These are phyloP conservation scores for Eurystomus gularis DNA, from an alignment of 2,113 vertebrate species.

Conservation along the genomic window DNA sequence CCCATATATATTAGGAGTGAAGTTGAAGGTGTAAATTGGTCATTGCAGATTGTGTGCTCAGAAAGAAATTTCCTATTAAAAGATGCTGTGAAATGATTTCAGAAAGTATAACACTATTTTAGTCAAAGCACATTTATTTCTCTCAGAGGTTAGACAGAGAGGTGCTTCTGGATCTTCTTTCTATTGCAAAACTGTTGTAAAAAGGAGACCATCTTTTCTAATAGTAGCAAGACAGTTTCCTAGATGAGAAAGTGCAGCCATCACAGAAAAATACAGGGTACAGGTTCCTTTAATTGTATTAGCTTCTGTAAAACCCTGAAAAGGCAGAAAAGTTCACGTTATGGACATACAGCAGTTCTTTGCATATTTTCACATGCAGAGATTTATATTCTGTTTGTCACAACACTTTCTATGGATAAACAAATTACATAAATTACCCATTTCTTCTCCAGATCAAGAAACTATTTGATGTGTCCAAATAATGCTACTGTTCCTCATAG, in stretches of 20 bases:
- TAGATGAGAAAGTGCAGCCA: neutral
- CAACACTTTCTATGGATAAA: neutral
- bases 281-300: neutral
- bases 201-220: neutral
- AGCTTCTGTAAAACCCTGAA: neutral
- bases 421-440: neutral
- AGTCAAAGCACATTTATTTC: neutral
- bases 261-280: neutral
- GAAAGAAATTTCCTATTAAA: neutral
- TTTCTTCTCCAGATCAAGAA: neutral
- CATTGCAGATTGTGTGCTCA: neutral
- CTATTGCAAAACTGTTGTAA: neutral
- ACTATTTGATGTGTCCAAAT: neutral
- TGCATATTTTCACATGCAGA: neutral
- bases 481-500: neutral
- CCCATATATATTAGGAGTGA: neutral
- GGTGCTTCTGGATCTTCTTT: neutral
- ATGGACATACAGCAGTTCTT: neutral
- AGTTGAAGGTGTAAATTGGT: neutral
- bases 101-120: neutral
- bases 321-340: neutral
- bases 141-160: neutral
- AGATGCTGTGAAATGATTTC: neutral
- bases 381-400: neutral
- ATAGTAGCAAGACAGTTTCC: neutral